Evolutionary conservation across 53 echinoderm and acorn worm species (phyloP), one percentile per base, ranked within the genome.

Genomic region (Patiria pectinifera): DNA sequence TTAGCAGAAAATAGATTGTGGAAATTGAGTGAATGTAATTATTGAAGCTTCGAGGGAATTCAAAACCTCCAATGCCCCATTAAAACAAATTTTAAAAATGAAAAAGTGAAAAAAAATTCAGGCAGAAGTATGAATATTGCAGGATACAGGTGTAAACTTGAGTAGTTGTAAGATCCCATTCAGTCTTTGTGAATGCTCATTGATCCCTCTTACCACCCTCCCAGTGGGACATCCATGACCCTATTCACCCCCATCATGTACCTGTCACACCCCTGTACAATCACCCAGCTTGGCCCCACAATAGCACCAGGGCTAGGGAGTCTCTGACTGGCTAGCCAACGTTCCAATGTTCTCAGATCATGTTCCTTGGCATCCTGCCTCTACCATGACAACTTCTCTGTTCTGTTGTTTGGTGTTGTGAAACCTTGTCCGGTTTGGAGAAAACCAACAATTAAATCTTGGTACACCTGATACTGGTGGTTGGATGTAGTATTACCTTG

Each of bases 381-480:
- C 5, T 0, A 22, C 72, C 71, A 72, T 86, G 86, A 58, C 75
- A 86, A 47, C 26, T 71, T 71, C 48, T 86, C 71, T 59, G 10
- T 82, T 74, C 24, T 24, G 21, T 71, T 43, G n/a, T 14, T 9
- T 19, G 46, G 74, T 74, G 24, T 74, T n/a, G 19, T 88, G 62
- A 62, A 88, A 62, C 88, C 45, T 88, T 88, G 88, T 24, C 78
- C 44, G 24, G 74, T 21, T 78, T 6, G 35, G 62, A 61, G 60
- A 18, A 35, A 78, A 59, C 45, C 11, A 88, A 88, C 88, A 88
- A 88, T 88, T 78, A 61, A n/a, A 78, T 88, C 78, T 78, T 61
- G 13, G 11, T 24, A 61, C 87, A 87, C 45, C 44, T 78, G 75
- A 87, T 44, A 88, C 88, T 23, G 11, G 72, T 13, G 13, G 44